Evolutionary conservation across 64 coral and sea anemone genomes (phyloP).

Genomic region (Cladopsammia gracilis): DNA sequence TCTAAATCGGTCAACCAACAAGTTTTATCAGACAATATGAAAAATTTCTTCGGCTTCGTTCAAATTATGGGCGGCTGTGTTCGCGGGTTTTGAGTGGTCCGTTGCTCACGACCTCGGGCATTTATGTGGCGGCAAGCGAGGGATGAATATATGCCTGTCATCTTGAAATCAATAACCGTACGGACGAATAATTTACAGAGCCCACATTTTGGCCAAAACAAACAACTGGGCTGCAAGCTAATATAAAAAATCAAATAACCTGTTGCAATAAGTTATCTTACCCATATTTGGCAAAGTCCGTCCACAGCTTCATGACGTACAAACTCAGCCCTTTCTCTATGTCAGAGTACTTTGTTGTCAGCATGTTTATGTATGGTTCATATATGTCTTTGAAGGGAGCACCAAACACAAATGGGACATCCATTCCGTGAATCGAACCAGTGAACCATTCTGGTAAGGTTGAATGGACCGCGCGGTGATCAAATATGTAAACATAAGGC

Average conservation of each 20-base stretch:
- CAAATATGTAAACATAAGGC: conserved; percentile 63
- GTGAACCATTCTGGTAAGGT: conserved; percentile 50
- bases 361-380: not conserved
- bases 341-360: conserved; percentile 37
- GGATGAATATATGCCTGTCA: too few relatives aligned
- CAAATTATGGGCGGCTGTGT: too few relatives aligned
- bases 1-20: too few relatives aligned
- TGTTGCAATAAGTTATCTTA: not conserved
- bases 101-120: too few relatives aligned
- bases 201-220: too few relatives aligned
- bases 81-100: too few relatives aligned
- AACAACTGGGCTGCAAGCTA: too few relatives aligned
- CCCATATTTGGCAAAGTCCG: conserved; percentile 73
- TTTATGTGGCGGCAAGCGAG: too few relatives aligned
- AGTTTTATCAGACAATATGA: too few relatives aligned
- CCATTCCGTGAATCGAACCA: conserved; percentile 55
- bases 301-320: conserved; percentile 68
- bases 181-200: too few relatives aligned
- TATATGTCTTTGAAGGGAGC: conserved; percentile 1
- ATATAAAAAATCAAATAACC: not conserved
- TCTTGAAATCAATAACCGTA: too few relatives aligned
- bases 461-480: conserved; percentile 45
- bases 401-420: conserved; percentile 69
- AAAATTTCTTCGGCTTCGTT: too few relatives aligned
- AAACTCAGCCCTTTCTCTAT: conserved; percentile 63